These are phyloP conservation scores for Tryphoninae sp. DNA, from an alignment of 2,888 invertebrate species.

Conservation along the genomic window DNA sequence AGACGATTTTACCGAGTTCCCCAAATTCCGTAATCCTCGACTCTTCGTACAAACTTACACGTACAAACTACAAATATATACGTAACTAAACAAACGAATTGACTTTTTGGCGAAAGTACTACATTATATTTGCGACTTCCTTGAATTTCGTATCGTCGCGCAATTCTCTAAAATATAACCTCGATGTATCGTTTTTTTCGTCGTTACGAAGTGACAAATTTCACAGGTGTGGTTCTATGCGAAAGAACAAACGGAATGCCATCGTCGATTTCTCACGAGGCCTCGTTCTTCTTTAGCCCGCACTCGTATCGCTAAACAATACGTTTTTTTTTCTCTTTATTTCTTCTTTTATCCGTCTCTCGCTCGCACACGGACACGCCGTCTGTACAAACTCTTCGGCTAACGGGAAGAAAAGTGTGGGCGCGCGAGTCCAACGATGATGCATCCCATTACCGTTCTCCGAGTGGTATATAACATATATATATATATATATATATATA, in stretches of 20 bases:
- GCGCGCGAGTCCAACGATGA: slow-evolving; percentile 58
- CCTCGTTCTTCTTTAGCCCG: slow-evolving; percentile 36
- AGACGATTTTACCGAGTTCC: neutral
- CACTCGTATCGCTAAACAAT: slow-evolving; percentile 1
- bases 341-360: slow-evolving; percentile 16
- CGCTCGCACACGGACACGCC: neutral
- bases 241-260: slow-evolving; percentile 46
- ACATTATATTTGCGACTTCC: too few species aligned
- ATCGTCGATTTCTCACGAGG: slow-evolving; percentile 52
- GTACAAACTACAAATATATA: neutral
- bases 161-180: neutral
- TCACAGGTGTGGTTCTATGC: slow-evolving; percentile 54
- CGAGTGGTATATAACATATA: slow-evolving; percentile 17
- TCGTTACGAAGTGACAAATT: slow-evolving; percentile 16
- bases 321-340: neutral
- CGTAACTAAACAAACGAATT: too few species aligned
- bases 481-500: too few species aligned
- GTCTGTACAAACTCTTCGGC: slow-evolving; percentile 37
- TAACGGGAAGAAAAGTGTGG: slow-evolving; percentile 61
- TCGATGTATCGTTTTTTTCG: neutral
- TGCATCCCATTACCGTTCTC: slow-evolving; percentile 57
- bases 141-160: too few species aligned
- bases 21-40: slow-evolving; percentile 7
- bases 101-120: too few species aligned
- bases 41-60: neutral